Evolutionary conservation across 2,888 invertebrate species (phyloP).

Genomic region (Nomada flava): DNA sequence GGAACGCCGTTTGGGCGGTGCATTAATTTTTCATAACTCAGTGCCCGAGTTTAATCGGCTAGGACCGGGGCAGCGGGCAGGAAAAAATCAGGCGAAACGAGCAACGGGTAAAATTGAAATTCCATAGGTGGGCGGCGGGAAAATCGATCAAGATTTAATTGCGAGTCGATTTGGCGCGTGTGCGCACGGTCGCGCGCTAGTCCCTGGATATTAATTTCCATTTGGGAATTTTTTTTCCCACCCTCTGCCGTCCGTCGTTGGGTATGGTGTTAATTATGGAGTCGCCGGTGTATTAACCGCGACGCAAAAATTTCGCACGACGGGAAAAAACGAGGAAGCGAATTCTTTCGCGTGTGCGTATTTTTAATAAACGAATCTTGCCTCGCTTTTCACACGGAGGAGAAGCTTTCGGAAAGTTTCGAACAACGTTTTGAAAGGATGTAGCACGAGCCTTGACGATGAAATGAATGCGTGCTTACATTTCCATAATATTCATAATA

Average conservation of each 20-base stretch:
- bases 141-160: constrained; percentile 56
- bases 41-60: constrained; percentile 63
- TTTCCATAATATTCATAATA: no score
- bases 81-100: neutral
- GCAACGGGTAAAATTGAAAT: constrained; percentile 58
- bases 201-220: constrained; percentile 24
- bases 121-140: constrained; percentile 10
- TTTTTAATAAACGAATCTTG: no score
- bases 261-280: constrained; percentile 6
- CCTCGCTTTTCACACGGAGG: no score
- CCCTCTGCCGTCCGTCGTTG: neutral
- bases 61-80: constrained; percentile 55
- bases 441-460: no score
- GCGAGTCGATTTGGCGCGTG: constrained; percentile 12
- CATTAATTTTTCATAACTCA: constrained; percentile 74
- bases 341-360: no score
- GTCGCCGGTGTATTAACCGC: neutral
- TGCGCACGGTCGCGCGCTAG: neutral
- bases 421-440: no score
- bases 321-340: neutral
- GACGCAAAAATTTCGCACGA: constrained; percentile 16
- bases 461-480: no score
- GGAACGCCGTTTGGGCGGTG: constrained; percentile 47
- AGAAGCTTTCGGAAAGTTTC: no score
- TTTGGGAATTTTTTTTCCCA: constrained; percentile 10